Conservation (phyloP, 2,888 invertebrate species). For the Magallana nippona region DNA sequence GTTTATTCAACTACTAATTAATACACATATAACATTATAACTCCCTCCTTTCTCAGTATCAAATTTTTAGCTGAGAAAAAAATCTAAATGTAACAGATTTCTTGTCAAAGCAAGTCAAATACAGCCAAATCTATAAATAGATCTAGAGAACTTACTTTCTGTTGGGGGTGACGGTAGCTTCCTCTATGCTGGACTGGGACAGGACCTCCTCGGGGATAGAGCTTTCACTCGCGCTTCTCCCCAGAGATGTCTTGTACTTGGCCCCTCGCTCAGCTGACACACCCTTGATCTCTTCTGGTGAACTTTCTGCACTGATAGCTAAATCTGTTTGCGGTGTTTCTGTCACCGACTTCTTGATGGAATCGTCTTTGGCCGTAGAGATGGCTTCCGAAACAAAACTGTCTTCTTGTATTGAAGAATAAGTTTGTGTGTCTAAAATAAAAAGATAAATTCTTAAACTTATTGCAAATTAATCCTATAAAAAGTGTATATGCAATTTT, state of each 20-base stretch:
- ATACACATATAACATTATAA: too few species aligned
- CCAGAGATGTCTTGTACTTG: slow-evolving; percentile 47
- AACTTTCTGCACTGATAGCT: slow-evolving; percentile 54
- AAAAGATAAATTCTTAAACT: background rate
- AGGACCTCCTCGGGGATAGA: slow-evolving; percentile 71
- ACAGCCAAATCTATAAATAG: too few species aligned
- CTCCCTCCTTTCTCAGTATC: too few species aligned
- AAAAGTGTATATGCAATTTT: too few species aligned
- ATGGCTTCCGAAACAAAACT: slow-evolving; percentile 63
- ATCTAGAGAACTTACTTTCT: slow-evolving; percentile 48
- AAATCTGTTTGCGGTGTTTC: slow-evolving; percentile 54
- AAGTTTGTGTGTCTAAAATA: slow-evolving; percentile 44
- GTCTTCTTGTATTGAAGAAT: slow-evolving; percentile 56
- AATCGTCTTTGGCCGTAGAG: slow-evolving; percentile 66
- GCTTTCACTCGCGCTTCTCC: slow-evolving; percentile 69
- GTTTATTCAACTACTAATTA: too few species aligned
- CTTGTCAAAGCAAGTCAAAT: too few species aligned
- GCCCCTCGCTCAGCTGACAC: slow-evolving; percentile 49
- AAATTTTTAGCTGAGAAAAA: too few species aligned
- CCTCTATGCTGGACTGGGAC: slow-evolving; percentile 60
- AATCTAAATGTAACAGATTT: too few species aligned
- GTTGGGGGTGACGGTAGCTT: slow-evolving; percentile 46
- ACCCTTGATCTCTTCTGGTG: slow-evolving; percentile 56
- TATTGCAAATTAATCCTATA: background rate
- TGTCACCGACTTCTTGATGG: slow-evolving; percentile 55